Evolutionary conservation across 2,797 vertebrate genomes (phyloP).

Genomic region (Cryptoprocta ferox): DNA sequence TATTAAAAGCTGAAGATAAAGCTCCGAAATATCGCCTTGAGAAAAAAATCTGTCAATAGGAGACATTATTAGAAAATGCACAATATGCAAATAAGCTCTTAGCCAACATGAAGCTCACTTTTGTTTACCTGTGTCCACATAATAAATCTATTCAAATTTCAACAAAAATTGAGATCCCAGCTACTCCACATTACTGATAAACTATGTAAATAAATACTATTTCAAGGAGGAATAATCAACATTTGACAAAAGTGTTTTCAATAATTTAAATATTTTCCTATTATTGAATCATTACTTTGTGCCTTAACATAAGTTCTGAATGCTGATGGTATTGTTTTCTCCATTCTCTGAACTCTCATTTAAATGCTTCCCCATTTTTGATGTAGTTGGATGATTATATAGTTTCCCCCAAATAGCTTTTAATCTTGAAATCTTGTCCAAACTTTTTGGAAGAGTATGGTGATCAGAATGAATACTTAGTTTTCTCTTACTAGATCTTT

Average conservation of each 20-base stretch:
- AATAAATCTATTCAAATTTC: slow-evolving; percentile 34
- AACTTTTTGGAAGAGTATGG: not conserved
- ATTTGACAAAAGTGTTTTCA: slow-evolving; percentile 5
- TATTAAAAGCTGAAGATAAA: slow-evolving; percentile 39
- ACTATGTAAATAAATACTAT: not conserved
- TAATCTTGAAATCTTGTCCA: not conserved
- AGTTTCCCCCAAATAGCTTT: not conserved
- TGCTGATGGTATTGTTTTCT: not conserved
- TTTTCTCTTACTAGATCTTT: not conserved
- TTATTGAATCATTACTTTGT: not conserved
- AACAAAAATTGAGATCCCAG: not conserved
- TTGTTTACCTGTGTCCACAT: not conserved
- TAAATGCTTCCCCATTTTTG: not conserved
- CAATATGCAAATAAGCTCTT: slow-evolving; percentile 59
- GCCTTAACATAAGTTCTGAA: not conserved
- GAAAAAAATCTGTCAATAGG: slow-evolving; percentile 20
- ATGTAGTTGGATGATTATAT: not conserved
- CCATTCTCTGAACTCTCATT: not conserved
- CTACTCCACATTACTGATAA: not conserved
- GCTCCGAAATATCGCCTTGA: not conserved
- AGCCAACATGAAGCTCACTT: slow-evolving; percentile 46
- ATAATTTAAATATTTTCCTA: not conserved
- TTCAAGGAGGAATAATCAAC: not conserved
- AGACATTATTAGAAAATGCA: slow-evolving; percentile 52
- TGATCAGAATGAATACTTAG: not conserved